Conservation (phyloP, 2,888 invertebrate species). For the Drosophila neotestacea region DNA sequence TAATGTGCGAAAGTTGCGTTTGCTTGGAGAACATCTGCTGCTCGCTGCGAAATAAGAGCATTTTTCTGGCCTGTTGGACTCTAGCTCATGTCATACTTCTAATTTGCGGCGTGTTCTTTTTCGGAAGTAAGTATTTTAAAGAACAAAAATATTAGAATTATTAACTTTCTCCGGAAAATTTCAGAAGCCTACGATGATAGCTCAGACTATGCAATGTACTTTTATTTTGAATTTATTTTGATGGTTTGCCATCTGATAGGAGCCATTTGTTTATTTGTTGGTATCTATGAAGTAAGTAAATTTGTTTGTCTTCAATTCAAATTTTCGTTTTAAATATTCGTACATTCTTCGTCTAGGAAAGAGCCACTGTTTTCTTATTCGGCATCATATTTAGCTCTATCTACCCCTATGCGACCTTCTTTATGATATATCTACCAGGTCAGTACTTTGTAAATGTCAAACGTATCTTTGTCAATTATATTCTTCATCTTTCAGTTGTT, state of each 20-base stretch:
- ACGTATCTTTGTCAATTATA: neutral
- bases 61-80: conserved; percentile 14
- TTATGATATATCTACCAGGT: conserved; percentile 8
- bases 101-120: neutral
- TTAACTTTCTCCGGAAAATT: neutral
- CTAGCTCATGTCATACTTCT: conserved; percentile 9
- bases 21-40: neutral
- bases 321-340: neutral
- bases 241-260: neutral
- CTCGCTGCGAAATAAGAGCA: neutral
- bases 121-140: neutral
- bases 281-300: conserved; percentile 21
- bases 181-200: neutral
- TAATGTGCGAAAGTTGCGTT: neutral
- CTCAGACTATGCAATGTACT: rapidly evolving
- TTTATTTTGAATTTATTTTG: neutral
- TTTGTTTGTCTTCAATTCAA: neutral
- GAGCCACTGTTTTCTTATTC: neutral
- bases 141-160: neutral
- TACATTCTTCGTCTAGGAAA: neutral
- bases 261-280: conserved; percentile 13
- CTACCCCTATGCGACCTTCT: conserved; percentile 6
- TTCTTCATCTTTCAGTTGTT: conserved; percentile 1
- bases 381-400: conserved; percentile 14
- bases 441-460: neutral